Percentiles rank a stretch among this genome's conserved stretches.
phyloP scores from a whole-genome alignment of 2,797 vertebrate genomes.

The Petrocephalus schoutedeni region DNA sequence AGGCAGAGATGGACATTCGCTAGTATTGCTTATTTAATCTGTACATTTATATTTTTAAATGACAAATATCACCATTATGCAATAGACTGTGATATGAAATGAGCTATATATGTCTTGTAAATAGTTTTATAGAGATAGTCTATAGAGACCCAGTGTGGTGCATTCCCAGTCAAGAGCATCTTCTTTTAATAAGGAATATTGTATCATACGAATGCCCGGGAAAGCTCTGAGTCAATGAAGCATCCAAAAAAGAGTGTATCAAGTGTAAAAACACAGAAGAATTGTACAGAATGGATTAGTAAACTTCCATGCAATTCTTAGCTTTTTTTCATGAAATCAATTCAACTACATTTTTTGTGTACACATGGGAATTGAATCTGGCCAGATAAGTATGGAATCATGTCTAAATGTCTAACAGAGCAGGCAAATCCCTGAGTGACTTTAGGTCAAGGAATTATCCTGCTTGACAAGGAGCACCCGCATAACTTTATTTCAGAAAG shows the following conservation, averaged over 20 bases:
- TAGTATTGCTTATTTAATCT: conserved; percentile 68
- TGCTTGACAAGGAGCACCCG: background rate
- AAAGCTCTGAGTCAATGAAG: background rate
- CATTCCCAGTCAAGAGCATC: conserved; percentile 82
- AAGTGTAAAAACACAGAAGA: conserved; percentile 65
- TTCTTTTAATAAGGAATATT: conserved; percentile 84
- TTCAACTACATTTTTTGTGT: background rate
- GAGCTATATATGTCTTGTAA: conserved; percentile 83
- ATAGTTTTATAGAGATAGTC: conserved; percentile 89
- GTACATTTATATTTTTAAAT: conserved; percentile 83
- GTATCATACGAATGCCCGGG: conserved; percentile 52
- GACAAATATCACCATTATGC: conserved; percentile 77
- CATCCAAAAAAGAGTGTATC: background rate
- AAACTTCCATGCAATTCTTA: background rate
- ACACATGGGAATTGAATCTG: conserved; percentile 44
- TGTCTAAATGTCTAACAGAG: background rate
- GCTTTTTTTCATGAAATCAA: background rate
- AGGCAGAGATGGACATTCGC: conserved; percentile 58
- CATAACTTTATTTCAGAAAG: background rate
- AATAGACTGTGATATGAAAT: conserved; percentile 84
- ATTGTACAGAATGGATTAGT: conserved; percentile 26
- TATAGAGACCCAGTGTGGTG: conserved; percentile 78
- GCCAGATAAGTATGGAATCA: background rate
- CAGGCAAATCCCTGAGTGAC: background rate
- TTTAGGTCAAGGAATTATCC: background rate